Percentiles rank a stretch among this genome's conserved stretches.
Conservation (phyloP, 2,888 invertebrate species). For the Atherix ibis region DNA sequence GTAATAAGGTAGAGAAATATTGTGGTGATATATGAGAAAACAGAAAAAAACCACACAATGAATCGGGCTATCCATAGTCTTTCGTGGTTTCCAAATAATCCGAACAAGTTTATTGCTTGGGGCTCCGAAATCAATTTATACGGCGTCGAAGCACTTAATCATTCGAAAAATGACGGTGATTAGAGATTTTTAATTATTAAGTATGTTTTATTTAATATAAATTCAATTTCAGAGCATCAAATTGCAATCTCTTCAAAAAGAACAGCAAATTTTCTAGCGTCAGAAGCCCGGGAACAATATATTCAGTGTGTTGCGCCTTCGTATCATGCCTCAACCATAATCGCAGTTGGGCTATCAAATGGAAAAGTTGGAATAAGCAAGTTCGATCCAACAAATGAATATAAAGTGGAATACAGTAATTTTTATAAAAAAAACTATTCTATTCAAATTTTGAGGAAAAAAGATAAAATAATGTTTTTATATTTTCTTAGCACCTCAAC, state of each 20-base stretch:
- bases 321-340: conserved; percentile 59
- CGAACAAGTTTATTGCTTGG: conserved; percentile 77
- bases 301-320: conserved; percentile 80
- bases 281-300: conserved; percentile 44
- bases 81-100: conserved; percentile 69
- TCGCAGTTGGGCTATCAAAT: conserved; percentile 78
- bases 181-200: neutral
- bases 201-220: neutral
- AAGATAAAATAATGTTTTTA: neutral
- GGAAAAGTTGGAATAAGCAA: conserved; percentile 74
- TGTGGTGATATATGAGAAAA: too few species aligned
- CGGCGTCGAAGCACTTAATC: conserved; percentile 58
- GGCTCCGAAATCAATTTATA: conserved; percentile 80
- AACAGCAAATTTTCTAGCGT: conserved; percentile 19
- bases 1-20: too few species aligned
- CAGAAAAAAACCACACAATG: too few species aligned
- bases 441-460: conserved; percentile 1
- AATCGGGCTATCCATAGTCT: conserved; percentile 56
- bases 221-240: conserved; percentile 15
- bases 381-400: conserved; percentile 47
- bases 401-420: conserved; percentile 30
- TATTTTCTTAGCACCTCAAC: conserved; percentile 52
- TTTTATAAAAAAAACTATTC: neutral
- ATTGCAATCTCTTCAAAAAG: conserved; percentile 22
- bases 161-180: neutral